Conservation (phyloP, 2,113 vertebrate genomes). For the Vanacampus margaritifer region DNA sequence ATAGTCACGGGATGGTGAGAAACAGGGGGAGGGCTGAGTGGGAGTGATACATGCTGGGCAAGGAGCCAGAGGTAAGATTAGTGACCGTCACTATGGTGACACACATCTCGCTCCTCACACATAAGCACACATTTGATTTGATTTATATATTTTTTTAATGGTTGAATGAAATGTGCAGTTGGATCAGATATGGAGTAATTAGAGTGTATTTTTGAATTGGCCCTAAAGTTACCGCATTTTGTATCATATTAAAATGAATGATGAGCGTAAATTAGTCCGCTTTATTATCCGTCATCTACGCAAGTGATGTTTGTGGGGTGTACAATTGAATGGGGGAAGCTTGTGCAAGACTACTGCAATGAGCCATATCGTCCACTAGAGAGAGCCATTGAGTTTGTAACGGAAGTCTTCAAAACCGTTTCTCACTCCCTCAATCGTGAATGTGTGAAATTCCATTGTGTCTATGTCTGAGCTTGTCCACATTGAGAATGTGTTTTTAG, state of each 20-base stretch:
- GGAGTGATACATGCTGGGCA: slow-evolving; percentile 66
- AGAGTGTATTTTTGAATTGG: background rate
- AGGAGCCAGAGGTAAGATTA: slow-evolving; percentile 65
- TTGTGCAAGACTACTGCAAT: slow-evolving; percentile 13
- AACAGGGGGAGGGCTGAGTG: slow-evolving; percentile 52
- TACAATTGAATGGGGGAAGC: no score
- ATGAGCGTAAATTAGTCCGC: background rate
- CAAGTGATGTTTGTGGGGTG: no score
- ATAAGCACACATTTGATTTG: slow-evolving; percentile 16
- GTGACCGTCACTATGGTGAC: slow-evolving; percentile 66
- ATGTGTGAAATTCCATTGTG: slow-evolving; percentile 6
- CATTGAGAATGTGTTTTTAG: background rate
- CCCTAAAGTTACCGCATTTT: background rate
- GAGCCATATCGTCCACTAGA: slow-evolving; percentile 36
- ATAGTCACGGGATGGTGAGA: slow-evolving; percentile 28
- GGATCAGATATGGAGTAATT: background rate
- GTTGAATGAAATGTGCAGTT: slow-evolving; percentile 3
- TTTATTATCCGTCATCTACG: background rate
- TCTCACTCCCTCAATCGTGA: background rate
- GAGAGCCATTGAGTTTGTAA: slow-evolving; percentile 42
- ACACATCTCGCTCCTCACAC: slow-evolving; percentile 32
- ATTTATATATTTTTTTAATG: no score
- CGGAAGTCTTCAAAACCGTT: no score
- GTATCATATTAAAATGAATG: background rate
- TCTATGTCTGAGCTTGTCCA: background rate